Evolutionary conservation across 2,113 vertebrate species (phyloP), one percentile per base, ranked within the genome.

Genomic region (Crypturellus undulatus): DNA sequence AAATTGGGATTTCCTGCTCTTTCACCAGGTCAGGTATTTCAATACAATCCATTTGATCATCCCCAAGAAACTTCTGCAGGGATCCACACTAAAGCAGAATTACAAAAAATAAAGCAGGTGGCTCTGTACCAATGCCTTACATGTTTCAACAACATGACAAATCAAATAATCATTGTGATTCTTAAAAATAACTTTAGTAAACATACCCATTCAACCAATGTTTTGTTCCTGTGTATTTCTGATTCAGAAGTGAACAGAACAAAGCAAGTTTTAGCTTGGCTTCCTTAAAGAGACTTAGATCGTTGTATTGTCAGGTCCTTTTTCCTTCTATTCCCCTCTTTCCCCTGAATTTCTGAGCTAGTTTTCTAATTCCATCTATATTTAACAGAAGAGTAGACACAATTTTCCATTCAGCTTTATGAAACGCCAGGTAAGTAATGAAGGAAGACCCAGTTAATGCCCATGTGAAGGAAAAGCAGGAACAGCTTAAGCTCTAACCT

Each of bases 71-170:
- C 43, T 52, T 72, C 21, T 43, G 19, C 9, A 22, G 0, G 49
- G 45, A 59, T 18, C 65, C 62, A 38, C 6, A 8, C 40, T 43
- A 26, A 42, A 78, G 25, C 5, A 9, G 10, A 36, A 49, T 38
- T 49, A 22, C 75, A 49, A 28, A 78, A 77, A 34, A 21, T 49
- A 49, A 49, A 49, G 21, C 19, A 56, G 34, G 38, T 72, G 54
- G 25, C 30, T 49, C 38, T 12, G 0, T 5, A 24, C 13, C 30
- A 4, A 16, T 8, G 13, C 18, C 59, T 75, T 64, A 59, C 2
- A 42, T 67, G 43, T 22, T 11, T 38, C 8, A 38, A 52, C 32
- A 86, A 12, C 30, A 34, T 1, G 10, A 25, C 18, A 21, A 54
- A 54, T 49, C 56, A 89, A 45, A 51, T 26, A 70, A 64, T 30